phyloP scores from a whole-genome alignment of 2,888 invertebrate species.

The Pachymerium ferrugineum region DNA sequence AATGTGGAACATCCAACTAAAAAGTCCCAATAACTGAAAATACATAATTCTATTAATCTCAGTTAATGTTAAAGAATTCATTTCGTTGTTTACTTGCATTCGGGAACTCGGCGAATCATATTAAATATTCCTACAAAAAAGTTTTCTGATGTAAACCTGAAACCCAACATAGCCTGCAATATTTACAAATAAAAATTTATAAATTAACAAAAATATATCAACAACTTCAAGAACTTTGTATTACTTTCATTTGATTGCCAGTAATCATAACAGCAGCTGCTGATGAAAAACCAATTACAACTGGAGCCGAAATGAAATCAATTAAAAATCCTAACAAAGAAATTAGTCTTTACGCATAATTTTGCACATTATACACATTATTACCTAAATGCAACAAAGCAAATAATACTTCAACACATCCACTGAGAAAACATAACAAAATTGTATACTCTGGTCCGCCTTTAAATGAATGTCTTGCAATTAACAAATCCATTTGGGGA shows the following conservation, averaged over 20 bases:
- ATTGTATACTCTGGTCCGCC: constrained; percentile 42
- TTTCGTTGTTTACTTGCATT: constrained; percentile 38
- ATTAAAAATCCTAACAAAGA: constrained; percentile 64
- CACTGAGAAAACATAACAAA: constrained; percentile 41
- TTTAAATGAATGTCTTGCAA: constrained; percentile 36
- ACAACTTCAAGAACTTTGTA: not conserved
- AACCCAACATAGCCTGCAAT: constrained; percentile 37
- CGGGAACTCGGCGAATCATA: constrained; percentile 35
- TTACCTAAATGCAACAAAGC: constrained; percentile 42
- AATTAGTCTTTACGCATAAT: not conserved
- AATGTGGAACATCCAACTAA: constrained; percentile 23
- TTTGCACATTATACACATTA: not conserved
- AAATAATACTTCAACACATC: constrained; percentile 41
- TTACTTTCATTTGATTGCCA: constrained; percentile 58
- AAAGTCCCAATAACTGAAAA: not conserved
- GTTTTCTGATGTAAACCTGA: constrained; percentile 36
- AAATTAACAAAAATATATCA: not conserved
- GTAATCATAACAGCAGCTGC: constrained; percentile 80
- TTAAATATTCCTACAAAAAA: constrained; percentile 35
- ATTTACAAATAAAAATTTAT: not conserved
- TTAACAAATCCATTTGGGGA: constrained; percentile 52
- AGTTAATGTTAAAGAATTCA: not conserved
- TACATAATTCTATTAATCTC: not conserved
- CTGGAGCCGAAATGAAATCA: constrained; percentile 79
- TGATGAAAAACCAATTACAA: constrained; percentile 76